These are phyloP conservation scores for Eriocheir sinensis DNA, from an alignment of 1,140 invertebrate genomes.

Conservation along the genomic window DNA sequence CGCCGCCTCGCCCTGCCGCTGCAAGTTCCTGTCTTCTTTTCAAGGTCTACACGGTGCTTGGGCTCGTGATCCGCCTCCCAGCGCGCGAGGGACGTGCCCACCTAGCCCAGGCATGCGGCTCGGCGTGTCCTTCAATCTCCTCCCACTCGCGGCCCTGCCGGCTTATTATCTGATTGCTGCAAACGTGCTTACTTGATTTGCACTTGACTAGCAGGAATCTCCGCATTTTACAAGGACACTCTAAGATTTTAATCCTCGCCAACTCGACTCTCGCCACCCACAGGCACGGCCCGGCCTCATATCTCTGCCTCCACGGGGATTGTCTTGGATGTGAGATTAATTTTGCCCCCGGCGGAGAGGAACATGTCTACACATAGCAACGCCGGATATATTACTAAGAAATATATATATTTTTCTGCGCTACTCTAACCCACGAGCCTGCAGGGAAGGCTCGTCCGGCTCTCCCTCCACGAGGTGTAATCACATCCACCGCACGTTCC, in stretches of 20 bases:
- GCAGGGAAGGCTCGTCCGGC: background rate
- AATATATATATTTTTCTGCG: background rate
- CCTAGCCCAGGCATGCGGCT: background rate
- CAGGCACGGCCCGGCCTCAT: background rate
- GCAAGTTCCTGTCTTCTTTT: background rate
- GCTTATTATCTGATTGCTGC: too few relatives aligned
- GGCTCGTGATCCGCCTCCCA: background rate
- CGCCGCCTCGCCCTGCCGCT: background rate
- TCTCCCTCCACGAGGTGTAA: background rate
- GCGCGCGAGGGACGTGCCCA: background rate
- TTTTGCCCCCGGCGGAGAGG: background rate
- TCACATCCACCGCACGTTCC: background rate
- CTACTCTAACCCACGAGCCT: background rate
- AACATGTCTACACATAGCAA: too few relatives aligned
- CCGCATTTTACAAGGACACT: background rate
- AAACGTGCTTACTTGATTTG: background rate
- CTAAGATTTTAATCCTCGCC: background rate
- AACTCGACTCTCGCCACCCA: too few relatives aligned
- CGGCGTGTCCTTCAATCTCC: background rate
- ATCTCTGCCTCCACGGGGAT: background rate
- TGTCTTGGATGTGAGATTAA: background rate
- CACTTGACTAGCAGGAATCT: background rate
- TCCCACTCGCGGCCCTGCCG: too few relatives aligned
- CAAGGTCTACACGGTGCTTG: background rate
- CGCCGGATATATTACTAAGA: too few relatives aligned